These are phyloP conservation scores for Argya squamiceps DNA, from an alignment of 2,797 vertebrate genomes.

Conservation along the genomic window DNA sequence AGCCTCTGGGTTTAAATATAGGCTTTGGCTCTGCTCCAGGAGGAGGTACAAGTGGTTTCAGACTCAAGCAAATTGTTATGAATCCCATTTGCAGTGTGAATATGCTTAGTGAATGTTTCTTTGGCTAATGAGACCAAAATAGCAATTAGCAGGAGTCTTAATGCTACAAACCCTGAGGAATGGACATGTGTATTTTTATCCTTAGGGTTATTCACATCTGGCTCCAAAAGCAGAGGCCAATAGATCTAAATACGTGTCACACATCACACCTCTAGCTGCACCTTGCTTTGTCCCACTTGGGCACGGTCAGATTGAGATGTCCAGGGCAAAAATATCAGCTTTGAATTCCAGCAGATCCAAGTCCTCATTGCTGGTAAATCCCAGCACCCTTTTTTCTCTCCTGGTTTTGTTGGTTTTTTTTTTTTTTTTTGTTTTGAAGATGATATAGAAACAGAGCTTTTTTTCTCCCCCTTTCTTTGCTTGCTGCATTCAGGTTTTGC, in stretches of 20 bases:
- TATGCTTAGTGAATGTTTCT: constrained; percentile 67
- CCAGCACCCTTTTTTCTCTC: background rate
- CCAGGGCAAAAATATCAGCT: background rate
- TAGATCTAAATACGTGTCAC: background rate
- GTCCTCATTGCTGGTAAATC: background rate
- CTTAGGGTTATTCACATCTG: constrained; percentile 35
- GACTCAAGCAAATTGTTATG: constrained; percentile 71
- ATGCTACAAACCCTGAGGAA: constrained; percentile 24
- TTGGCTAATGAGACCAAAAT: constrained; percentile 71
- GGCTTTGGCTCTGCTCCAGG: constrained; percentile 65
- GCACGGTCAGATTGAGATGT: background rate
- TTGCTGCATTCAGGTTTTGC: constrained; percentile 26
- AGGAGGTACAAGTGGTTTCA: constrained; percentile 74
- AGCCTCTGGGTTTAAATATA: constrained; percentile 70
- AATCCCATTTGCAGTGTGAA: constrained; percentile 68
- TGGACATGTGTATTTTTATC: background rate
- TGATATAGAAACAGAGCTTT: background rate
- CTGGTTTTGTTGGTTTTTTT: background rate
- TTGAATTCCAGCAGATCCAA: background rate
- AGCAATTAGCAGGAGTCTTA: constrained; percentile 73
- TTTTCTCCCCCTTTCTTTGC: background rate
- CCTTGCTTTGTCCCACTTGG: background rate
- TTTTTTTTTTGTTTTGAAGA: background rate
- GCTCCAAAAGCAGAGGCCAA: constrained; percentile 20
- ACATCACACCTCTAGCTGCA: background rate